phyloP scores from a whole-genome alignment of 2,797 vertebrate species.

The Peromyscus attwateri region DNA sequence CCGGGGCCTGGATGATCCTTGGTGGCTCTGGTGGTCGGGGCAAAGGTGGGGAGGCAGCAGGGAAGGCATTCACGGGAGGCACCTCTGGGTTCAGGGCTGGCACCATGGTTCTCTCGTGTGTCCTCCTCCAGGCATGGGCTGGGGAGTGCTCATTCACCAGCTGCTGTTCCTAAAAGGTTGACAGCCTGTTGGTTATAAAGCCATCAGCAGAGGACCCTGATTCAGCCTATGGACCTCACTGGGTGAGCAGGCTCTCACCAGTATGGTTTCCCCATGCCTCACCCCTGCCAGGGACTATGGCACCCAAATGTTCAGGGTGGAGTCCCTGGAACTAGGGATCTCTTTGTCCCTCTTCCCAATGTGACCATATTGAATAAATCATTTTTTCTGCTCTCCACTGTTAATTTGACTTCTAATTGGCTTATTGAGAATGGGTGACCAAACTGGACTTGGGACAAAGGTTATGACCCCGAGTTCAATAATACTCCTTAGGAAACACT shows the following conservation, averaged over 20 bases:
- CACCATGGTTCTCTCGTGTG: slow-evolving; percentile 59
- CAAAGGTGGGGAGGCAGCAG: slow-evolving; percentile 80
- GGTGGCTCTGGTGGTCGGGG: slow-evolving; percentile 83
- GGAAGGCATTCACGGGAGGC: slow-evolving; percentile 79
- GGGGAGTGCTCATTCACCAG: slow-evolving; percentile 89
- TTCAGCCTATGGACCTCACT: background rate
- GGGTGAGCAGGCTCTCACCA: background rate
- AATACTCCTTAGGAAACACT: background rate
- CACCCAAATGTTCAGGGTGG: background rate
- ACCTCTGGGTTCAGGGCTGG: slow-evolving; percentile 54
- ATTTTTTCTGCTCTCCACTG: background rate
- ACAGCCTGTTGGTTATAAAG: background rate
- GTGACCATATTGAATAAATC: background rate
- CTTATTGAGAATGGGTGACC: background rate
- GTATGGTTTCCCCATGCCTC: background rate
- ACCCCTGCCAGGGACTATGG: background rate
- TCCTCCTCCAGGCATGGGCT: slow-evolving; percentile 86
- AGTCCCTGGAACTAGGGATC: background rate
- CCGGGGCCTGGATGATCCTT: slow-evolving; percentile 90
- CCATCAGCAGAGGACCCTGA: background rate
- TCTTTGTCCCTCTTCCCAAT: background rate
- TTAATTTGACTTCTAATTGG: background rate
- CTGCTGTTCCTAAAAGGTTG: slow-evolving; percentile 89
- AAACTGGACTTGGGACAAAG: background rate
- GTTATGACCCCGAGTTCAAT: background rate